Base-by-base conservation (phyloP, 2,797 vertebrate genomes). In the Yasuhikotakia modesta region DNA sequence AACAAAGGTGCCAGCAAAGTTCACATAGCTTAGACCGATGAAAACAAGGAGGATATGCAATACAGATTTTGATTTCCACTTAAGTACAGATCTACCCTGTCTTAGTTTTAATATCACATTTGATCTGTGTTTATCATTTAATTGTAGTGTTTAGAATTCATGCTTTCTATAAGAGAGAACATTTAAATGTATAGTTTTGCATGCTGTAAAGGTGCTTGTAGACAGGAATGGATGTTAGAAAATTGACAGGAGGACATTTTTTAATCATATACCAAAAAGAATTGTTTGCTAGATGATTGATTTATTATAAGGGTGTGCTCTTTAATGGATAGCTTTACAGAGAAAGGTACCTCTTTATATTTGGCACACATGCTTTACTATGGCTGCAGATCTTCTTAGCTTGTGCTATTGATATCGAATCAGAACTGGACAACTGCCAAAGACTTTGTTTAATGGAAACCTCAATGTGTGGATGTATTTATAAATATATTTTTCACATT, bases 261-360 rank as follows among this genome's bases (percentile, higher is more conserved):
- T 70, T n/a, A n/a, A 73, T 2, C 43, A 79, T 83, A 11, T 86
- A 89, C 85, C 87, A 83, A 79, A 60, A 82, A 76, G 30, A 27
- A 53, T 17, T 88, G 90, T 90, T 91, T 87, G 83, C 82, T 63
- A 83, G 87, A 91, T 88, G 87, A 87, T 86, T 91, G 91, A 85
- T 88, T 93, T 93, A 94, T 93, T 93, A 92, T 85, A 84, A 91
- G 94, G 95, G 95, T 96, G 92, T 96, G 93, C 91, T 84, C 86
- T 93, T 89, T 80, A 39, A 88, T 82, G 81, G 78, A 82, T 83
- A 90, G 90, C 90, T 90, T 89, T 87, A 89, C 89, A 87, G 89
- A 90, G 80, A 81, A 86, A 87, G 89, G 86, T 84, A 83, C 78
- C 81, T 77, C 73, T 73, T 66, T 52, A 68, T 68, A 35, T n/a